These are phyloP conservation scores for Drosophila pseudotalamancana DNA, from an alignment of 2,888 invertebrate species.

Conservation along the genomic window DNA sequence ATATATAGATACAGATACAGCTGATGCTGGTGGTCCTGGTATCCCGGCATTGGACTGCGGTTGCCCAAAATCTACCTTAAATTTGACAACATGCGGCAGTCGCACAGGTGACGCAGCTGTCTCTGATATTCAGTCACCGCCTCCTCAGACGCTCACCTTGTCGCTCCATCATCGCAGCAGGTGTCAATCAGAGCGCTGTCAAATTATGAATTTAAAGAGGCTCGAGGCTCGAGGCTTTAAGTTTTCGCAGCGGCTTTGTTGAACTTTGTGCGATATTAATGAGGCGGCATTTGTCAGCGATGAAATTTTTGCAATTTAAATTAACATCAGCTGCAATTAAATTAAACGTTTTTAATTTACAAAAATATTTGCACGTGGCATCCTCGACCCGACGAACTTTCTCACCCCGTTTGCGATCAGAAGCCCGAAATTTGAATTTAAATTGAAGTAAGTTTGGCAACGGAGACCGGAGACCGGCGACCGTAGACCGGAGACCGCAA, in stretches of 20 bases:
- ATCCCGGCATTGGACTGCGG: constrained; percentile 57
- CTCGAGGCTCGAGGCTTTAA: constrained; percentile 46
- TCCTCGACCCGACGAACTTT: neutral
- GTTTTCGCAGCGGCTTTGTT: constrained; percentile 22
- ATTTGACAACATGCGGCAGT: constrained; percentile 69
- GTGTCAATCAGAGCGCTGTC: constrained; percentile 61
- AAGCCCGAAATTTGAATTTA: constrained; percentile 65
- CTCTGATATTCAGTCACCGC: constrained; percentile 33
- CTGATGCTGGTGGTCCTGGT: constrained; percentile 23
- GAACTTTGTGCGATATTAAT: constrained; percentile 63
- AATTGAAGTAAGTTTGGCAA: constrained; percentile 68
- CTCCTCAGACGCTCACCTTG: neutral
- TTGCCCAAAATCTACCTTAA: constrained; percentile 71
- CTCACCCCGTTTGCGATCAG: neutral
- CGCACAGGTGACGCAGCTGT: constrained; percentile 64
- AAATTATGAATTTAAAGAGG: constrained; percentile 57
- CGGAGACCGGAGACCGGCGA: too few relatives aligned
- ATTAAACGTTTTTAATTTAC: constrained; percentile 69
- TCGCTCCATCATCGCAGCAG: neutral
- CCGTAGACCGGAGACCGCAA: too few relatives aligned
- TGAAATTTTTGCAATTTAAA: constrained; percentile 66
- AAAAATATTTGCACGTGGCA: constrained; percentile 68
- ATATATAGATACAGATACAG: constrained; percentile 3
- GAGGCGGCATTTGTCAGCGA: constrained; percentile 64
- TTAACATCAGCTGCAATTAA: constrained; percentile 73